Conservation (phyloP, 2,797 vertebrate species). For the Ambastaia sidthimunki region DNA sequence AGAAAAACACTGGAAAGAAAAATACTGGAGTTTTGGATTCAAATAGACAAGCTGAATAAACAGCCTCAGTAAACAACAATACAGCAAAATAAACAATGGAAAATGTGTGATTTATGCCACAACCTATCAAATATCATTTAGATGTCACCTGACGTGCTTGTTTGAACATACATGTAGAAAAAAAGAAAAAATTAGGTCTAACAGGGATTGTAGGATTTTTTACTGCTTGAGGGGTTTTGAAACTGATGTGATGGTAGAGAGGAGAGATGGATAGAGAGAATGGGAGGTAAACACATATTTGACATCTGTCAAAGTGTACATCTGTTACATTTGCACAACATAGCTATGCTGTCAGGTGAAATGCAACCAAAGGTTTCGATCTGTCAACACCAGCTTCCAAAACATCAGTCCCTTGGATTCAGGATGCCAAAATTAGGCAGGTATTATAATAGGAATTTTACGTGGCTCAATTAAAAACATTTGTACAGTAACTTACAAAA, state of each 20-base stretch:
- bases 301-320: constrained; percentile 9
- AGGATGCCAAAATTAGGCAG: neutral
- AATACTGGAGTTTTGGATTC: constrained; percentile 1
- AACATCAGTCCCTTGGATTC: constrained; percentile 19
- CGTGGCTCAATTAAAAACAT: constrained; percentile 14
- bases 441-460: too few species aligned
- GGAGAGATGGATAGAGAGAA: neutral
- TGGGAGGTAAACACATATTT: too few species aligned
- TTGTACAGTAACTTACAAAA: neutral
- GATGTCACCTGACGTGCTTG: neutral
- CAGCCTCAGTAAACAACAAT: constrained; percentile 29
- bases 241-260: neutral
- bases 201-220: neutral
- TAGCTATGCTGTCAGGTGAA: constrained; percentile 36
- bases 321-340: constrained; percentile 30
- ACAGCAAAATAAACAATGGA: constrained; percentile 9
- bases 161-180: neutral
- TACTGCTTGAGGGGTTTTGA: constrained; percentile 1
- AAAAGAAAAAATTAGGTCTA: constrained; percentile 29
- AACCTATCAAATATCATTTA: constrained; percentile 13
- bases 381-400: constrained; percentile 25
- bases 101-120: neutral
- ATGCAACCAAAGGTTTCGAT: constrained; percentile 22
- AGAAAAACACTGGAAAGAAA: constrained; percentile 3
- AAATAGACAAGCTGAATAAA: constrained; percentile 13